A percentile compares a stretch with the other conserved stretches of the same genome.
phyloP scores from a whole-genome alignment of 2,113 vertebrate species.

The Tautogolabrus adspersus region DNA sequence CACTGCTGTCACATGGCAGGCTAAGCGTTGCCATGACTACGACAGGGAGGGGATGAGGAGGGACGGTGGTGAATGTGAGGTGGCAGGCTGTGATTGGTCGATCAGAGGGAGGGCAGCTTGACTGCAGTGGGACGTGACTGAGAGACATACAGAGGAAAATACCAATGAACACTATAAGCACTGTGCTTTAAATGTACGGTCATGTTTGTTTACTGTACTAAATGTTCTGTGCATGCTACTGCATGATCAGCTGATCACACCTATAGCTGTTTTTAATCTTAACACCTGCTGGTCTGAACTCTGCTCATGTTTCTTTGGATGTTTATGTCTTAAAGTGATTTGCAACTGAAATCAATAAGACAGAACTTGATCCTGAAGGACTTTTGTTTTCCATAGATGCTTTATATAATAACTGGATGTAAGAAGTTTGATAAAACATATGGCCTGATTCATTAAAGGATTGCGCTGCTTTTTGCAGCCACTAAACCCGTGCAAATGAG shows the following conservation, averaged over 20 bases:
- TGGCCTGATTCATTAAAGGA: too few species aligned
- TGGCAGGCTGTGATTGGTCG: slow-evolving; percentile 69
- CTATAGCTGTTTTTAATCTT: too few species aligned
- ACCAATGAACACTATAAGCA: not conserved
- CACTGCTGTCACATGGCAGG: slow-evolving; percentile 60
- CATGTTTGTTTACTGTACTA: not conserved
- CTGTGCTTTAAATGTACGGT: not conserved
- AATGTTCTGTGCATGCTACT: not conserved
- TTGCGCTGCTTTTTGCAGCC: too few species aligned
- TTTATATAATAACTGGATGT: too few species aligned
- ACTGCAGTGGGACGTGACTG: slow-evolving; percentile 85
- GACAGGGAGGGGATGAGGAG: slow-evolving; percentile 10
- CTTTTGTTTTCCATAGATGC: too few species aligned
- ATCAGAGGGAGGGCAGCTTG: slow-evolving; percentile 57
- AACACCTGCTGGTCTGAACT: not conserved
- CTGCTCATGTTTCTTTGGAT: too few species aligned
- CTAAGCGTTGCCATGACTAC: slow-evolving; percentile 72
- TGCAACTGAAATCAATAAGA: too few species aligned
- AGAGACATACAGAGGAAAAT: slow-evolving; percentile 19
- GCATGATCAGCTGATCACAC: not conserved
- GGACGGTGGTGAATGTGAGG: slow-evolving; percentile 41
- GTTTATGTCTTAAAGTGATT: too few species aligned
- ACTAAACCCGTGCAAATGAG: too few species aligned
- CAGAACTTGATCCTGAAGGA: too few species aligned
- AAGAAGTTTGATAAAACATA: too few species aligned